Percentiles rank a stretch among this genome's conserved stretches.
phyloP scores from a whole-genome alignment of 2,113 vertebrate genomes.

The Piprites chloris region DNA sequence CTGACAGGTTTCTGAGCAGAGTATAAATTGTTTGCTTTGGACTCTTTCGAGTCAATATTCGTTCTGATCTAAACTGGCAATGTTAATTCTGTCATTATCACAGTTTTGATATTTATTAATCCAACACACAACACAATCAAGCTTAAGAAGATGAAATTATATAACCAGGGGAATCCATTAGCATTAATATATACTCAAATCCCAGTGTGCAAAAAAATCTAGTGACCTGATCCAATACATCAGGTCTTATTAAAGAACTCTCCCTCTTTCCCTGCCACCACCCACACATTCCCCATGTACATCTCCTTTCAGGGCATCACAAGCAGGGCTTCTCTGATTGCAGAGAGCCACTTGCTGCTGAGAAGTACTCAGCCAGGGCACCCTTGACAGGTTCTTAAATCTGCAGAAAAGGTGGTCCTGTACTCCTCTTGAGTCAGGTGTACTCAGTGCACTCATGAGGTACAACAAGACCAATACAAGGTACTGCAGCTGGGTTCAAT shows the following conservation, averaged over 20 bases:
- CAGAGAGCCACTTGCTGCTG: neutral
- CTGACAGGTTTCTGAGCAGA: conserved; percentile 15
- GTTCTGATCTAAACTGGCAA: neutral
- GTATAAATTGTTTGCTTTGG: conserved; percentile 29
- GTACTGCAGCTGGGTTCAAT: too few relatives aligned
- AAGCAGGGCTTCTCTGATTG: neutral
- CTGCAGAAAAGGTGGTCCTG: neutral
- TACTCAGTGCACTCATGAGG: neutral
- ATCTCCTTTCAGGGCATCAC: neutral
- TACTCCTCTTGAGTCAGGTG: neutral
- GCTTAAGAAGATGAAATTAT: neutral
- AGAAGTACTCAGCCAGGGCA: neutral
- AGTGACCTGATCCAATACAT: neutral
- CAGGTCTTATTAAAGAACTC: neutral
- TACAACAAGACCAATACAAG: neutral
- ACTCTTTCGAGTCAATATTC: neutral
- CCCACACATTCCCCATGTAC: neutral
- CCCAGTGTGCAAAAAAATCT: neutral
- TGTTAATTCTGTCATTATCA: neutral
- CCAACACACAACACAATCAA: neutral
- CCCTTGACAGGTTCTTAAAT: neutral
- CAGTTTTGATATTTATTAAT: neutral
- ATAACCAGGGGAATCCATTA: neutral
- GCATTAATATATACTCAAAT: neutral
- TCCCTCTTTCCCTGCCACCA: neutral